Base-by-base conservation (phyloP, 1,140 invertebrate genomes). In the Bombyx mandarina region DNA sequence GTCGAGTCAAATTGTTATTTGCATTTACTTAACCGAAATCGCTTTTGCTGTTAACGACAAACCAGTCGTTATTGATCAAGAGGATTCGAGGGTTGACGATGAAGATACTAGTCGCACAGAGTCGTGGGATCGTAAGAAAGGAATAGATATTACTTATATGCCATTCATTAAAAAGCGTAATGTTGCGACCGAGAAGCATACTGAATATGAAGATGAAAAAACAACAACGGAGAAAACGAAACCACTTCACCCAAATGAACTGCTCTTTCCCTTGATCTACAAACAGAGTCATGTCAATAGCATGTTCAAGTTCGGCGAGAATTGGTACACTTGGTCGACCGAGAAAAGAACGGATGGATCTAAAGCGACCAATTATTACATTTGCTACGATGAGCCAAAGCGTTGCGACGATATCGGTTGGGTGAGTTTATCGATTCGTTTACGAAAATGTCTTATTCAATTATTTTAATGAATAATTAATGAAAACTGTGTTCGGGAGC, bases 261-360 rank as follows among this genome's bases (percentile, higher is more conserved):
- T 86, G 63, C 66, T 86, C 3, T 86, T 86, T 54, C 80, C 82
- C 0, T 59, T 86, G 48, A 84, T 86, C 57, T 84, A 84, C 58
- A 66, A 64, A 6, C 82, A 86, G 61, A 71, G 47, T 52, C 77
- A 86, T 54, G 76, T 86, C 35, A 84, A 82, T 56, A 84, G 77
- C 46, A 84, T 86, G 82, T 86, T 86, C 55, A 84, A 84, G 57
- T 84, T 82, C 54, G 82, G 78, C 5, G 78, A 84, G 43, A 84
- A 77, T 42, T 86, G 81, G 82, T 84, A 84, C 56, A 86, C 82
- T 12, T 86, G 82, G 82, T 77, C 81, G 0, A 76, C 70, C 6
- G 82, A 86, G 52, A 81, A 77, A 54, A 61, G 81, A 6, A 68
- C 67, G 0, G 82, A 86, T 53, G 81, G 81, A 0, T 77, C 82